Conservation (phyloP, 2,113 vertebrate species). For the Hirundichthys speculiger region DNA sequence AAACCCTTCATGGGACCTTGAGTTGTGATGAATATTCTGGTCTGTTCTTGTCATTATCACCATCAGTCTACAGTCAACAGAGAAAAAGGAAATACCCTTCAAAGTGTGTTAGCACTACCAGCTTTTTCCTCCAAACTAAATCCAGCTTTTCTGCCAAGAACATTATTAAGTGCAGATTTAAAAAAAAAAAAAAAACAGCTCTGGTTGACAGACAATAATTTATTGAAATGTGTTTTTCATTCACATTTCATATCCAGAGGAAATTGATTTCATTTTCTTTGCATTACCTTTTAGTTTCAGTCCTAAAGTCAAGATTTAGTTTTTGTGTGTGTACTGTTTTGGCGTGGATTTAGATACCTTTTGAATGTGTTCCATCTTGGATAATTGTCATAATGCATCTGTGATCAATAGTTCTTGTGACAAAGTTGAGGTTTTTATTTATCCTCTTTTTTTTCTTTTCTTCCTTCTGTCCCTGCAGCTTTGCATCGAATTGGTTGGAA, state of each 20-base stretch:
- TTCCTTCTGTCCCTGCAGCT: constrained; percentile 21
- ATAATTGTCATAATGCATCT: not conserved
- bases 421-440: not conserved
- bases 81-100: constrained; percentile 33
- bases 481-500: constrained; percentile 23
- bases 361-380: too few relatives aligned
- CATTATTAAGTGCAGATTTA: constrained; percentile 59
- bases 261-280: constrained; percentile 43
- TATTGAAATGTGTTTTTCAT: constrained; percentile 65
- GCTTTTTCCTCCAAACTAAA: constrained; percentile 32
- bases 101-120: constrained; percentile 18
- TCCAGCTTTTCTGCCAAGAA: constrained; percentile 50
- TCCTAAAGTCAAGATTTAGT: too few relatives aligned
- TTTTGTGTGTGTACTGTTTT: not conserved
- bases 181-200: too few relatives aligned
- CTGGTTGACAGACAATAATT: constrained; percentile 51
- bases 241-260: constrained; percentile 37
- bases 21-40: not conserved
- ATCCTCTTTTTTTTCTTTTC: not conserved
- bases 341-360: too few relatives aligned
- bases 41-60: constrained; percentile 7
- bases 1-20: not conserved
- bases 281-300: constrained; percentile 22
- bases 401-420: not conserved
- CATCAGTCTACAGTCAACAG: constrained; percentile 8